A percentile compares a stretch with the other conserved stretches of the same genome.
These are phyloP conservation scores for Pogonocherus hispidulus DNA, from an alignment of 2,888 invertebrate species.

Conservation along the genomic window DNA sequence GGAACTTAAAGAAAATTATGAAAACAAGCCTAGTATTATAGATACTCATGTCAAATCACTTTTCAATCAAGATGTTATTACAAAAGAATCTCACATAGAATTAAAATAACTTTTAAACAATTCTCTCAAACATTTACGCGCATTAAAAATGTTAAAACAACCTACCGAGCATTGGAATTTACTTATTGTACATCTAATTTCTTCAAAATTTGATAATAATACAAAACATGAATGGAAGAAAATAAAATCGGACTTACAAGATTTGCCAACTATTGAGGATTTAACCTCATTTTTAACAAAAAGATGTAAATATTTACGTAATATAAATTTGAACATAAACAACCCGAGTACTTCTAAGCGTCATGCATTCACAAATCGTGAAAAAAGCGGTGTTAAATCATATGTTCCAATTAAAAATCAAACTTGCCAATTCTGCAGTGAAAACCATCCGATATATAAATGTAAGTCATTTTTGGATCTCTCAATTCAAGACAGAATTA, in stretches of 20 bases:
- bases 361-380: too few relatives aligned
- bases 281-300: conserved; percentile 16
- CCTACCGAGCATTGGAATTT: conserved; percentile 25
- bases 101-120: conserved; percentile 16
- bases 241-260: background rate
- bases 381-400: conserved; percentile 4
- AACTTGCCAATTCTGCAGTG: conserved; percentile 4
- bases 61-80: conserved; percentile 1
- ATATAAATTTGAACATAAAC: background rate
- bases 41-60: conserved; percentile 30
- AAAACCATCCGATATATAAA: conserved; percentile 6
- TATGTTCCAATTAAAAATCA: conserved; percentile 2
- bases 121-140: conserved; percentile 15
- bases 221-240: conserved; percentile 22
- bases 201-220: conserved; percentile 17
- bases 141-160: conserved; percentile 23
- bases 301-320: conserved; percentile 8
- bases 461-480: conserved; percentile 14
- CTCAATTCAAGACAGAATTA: background rate
- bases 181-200: conserved; percentile 28
- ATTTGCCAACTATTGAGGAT: background rate
- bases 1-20: conserved; percentile 25
- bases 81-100: background rate
- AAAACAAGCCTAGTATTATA: conserved; percentile 21
- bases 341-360: background rate